phyloP scores from a whole-genome alignment of 92 coral and sea anemone genomes.

The Parazoanthus swiftii region DNA sequence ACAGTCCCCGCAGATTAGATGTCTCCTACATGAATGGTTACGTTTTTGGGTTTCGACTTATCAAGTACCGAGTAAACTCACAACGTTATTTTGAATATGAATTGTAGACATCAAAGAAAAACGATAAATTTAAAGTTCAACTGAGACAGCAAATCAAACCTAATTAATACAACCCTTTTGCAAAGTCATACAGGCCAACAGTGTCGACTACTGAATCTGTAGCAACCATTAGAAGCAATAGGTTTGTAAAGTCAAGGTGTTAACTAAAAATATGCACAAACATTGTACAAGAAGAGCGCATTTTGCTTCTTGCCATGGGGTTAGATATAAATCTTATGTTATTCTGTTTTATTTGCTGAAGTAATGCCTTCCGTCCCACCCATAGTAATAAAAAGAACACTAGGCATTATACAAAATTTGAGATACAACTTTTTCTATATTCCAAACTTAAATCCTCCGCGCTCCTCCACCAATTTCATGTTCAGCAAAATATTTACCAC shows the following conservation, averaged over 20 bases:
- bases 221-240: conserved; percentile 1
- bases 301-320: background rate
- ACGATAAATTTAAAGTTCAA: background rate
- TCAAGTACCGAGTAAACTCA: background rate
- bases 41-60: background rate
- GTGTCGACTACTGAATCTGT: background rate
- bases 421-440: background rate
- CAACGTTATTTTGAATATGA: background rate
- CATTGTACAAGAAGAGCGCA: no score
- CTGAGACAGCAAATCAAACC: conserved; percentile 10
- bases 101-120: background rate
- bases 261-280: background rate
- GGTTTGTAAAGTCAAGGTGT: background rate
- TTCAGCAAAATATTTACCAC: background rate
- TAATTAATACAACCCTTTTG: conserved; percentile 12
- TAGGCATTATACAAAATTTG: background rate
- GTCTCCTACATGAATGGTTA: background rate
- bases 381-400: conserved; percentile 10
- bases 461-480: background rate
- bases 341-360: conserved; percentile 10
- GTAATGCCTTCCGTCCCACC: conserved; percentile 27
- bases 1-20: background rate
- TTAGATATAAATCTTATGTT: conserved; percentile 32
- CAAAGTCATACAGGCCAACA: background rate
- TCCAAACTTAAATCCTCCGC: background rate